Percentiles rank a stretch among this genome's conserved stretches.
Conservation (phyloP, 2,797 vertebrate species). For the Anableps anableps region DNA sequence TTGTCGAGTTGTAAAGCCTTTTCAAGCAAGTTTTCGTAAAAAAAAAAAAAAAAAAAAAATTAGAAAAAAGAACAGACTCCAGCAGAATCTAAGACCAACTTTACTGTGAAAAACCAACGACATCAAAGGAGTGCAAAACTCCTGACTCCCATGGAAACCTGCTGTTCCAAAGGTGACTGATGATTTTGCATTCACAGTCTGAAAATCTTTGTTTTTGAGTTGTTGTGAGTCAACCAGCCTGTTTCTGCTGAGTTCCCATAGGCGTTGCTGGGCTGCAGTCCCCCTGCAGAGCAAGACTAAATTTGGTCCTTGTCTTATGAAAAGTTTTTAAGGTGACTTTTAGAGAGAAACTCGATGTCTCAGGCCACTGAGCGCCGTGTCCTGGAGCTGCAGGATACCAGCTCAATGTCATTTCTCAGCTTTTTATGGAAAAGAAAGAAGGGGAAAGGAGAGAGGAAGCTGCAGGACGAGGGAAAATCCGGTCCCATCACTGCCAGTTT, state of each 20-base stretch:
- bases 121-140: no score
- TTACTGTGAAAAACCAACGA: no score
- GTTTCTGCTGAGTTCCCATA: neutral
- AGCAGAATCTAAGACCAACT: neutral
- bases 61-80: no score
- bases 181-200: neutral
- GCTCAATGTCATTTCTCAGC: slow-evolving; percentile 59
- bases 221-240: neutral
- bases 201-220: neutral
- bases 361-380: slow-evolving; percentile 23
- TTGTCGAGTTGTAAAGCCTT: no score
- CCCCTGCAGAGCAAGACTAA: neutral
- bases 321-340: neutral
- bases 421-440: slow-evolving; percentile 40
- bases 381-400: slow-evolving; percentile 44
- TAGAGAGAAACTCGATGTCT: neutral
- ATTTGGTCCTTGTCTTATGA: neutral
- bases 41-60: no score
- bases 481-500: slow-evolving; percentile 17
- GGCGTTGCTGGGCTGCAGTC: neutral
- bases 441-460: slow-evolving; percentile 10
- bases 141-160: neutral
- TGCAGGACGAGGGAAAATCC: neutral
- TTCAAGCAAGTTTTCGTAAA: no score
- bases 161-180: neutral